These are phyloP conservation scores for Calameuta filiformis DNA, from an alignment of 2,888 invertebrate species.

Conservation along the genomic window DNA sequence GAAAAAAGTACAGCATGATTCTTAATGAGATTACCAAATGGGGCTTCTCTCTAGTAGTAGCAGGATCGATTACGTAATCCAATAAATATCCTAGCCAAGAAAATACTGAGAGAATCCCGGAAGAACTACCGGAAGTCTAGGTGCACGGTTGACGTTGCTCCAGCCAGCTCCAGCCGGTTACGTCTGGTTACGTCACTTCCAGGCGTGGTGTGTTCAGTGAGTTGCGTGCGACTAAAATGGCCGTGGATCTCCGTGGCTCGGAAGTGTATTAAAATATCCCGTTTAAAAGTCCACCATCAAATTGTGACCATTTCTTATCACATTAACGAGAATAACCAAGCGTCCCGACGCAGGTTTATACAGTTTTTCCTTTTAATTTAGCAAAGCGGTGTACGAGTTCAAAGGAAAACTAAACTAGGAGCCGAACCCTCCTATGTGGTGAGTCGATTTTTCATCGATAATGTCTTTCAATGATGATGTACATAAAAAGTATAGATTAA, in stretches of 20 bases:
- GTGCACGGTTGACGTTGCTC: neutral
- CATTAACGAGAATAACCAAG: neutral
- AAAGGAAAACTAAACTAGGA: neutral
- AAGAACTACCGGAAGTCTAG: neutral
- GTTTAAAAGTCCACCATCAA: neutral
- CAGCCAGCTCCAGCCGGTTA: neutral
- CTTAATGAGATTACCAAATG: neutral
- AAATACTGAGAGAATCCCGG: neutral
- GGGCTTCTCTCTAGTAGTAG: neutral
- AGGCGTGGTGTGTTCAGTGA: conserved; percentile 58
- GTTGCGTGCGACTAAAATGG: conserved; percentile 58
- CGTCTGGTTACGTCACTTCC: conserved; percentile 63
- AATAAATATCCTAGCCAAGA: neutral
- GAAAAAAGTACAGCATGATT: neutral
- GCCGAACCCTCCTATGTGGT: neutral
- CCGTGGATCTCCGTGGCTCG: conserved; percentile 42
- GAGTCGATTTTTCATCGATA: neutral
- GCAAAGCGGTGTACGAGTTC: neutral
- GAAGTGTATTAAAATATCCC: neutral
- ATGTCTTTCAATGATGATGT: neutral
- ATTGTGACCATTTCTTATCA: neutral
- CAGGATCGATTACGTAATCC: neutral
- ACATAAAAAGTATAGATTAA: neutral
- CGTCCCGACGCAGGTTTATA: neutral
- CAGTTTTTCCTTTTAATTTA: neutral